Conservation (phyloP, 1,140 invertebrate genomes). For the Bombus waltoni region DNA sequence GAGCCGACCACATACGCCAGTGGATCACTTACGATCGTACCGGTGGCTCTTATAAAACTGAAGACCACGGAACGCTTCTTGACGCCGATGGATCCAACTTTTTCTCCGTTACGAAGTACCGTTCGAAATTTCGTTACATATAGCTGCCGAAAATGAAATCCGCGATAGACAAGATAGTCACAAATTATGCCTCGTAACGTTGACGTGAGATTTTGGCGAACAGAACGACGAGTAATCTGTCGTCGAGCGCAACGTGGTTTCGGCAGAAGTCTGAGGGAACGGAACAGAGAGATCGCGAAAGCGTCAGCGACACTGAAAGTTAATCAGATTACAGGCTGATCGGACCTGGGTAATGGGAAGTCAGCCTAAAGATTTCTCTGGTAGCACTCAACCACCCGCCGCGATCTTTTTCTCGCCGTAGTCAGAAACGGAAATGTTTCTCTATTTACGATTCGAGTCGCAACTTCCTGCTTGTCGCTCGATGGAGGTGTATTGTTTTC, state of each 20-base stretch:
- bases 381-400: constrained; percentile 76
- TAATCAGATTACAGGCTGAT: constrained; percentile 64
- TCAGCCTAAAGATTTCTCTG: constrained; percentile 71
- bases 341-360: constrained; percentile 54
- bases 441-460: neutral
- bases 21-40: constrained; percentile 8
- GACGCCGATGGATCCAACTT: neutral
- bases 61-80: constrained; percentile 17
- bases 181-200: no score
- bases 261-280: neutral
- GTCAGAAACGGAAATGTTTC: neutral
- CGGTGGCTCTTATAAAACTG: constrained; percentile 24
- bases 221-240: neutral
- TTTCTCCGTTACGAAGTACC: neutral
- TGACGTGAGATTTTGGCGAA: no score
- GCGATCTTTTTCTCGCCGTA: constrained; percentile 41
- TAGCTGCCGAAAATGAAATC: no score
- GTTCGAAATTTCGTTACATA: neutral
- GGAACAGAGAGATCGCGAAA: neutral
- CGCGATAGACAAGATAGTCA: no score
- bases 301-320: constrained; percentile 66
- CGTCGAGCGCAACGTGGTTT: neutral
- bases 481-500: neutral
- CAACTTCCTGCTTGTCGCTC: constrained; percentile 3
- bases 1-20: neutral